phyloP scores from a whole-genome alignment of 1,140 invertebrate species.

The Drosophila trapezifrons region DNA sequence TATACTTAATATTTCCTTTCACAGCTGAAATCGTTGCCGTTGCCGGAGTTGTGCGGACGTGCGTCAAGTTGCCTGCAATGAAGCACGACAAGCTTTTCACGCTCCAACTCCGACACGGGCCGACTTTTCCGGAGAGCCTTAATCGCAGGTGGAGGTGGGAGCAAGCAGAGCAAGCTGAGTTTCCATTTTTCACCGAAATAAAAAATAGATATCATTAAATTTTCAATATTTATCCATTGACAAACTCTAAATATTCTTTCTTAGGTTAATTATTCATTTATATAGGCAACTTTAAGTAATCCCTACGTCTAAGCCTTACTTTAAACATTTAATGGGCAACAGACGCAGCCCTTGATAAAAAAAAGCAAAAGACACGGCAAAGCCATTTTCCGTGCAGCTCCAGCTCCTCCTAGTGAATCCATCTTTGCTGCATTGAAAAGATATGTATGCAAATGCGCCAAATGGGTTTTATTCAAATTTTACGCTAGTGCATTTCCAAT shows the following conservation, averaged over 20 bases:
- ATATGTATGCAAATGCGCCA: conserved; percentile 74
- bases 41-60: conserved; percentile 63
- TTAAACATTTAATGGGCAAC: conserved; percentile 3
- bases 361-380: neutral
- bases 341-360: conserved; percentile 4
- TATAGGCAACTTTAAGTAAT: neutral
- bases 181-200: neutral
- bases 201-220: neutral
- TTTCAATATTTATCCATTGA: neutral
- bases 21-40: conserved; percentile 10
- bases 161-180: too few relatives aligned
- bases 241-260: neutral
- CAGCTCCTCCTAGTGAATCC: conserved; percentile 4
- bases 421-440: conserved; percentile 38
- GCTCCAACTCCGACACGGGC: conserved; percentile 38
- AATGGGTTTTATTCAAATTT: conserved; percentile 81
- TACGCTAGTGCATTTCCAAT: conserved; percentile 62
- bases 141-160: conserved; percentile 6
- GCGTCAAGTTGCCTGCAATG: conserved; percentile 68
- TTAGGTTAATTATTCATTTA: too few relatives aligned
- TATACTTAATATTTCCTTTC: conserved; percentile 52
- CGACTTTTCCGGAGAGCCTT: neutral
- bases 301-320: neutral
- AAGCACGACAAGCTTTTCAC: conserved; percentile 60
- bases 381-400: conserved; percentile 3